These are phyloP conservation scores for Pithecia hirsuta DNA, from an alignment of 2,797 vertebrate species.

Conservation along the genomic window DNA sequence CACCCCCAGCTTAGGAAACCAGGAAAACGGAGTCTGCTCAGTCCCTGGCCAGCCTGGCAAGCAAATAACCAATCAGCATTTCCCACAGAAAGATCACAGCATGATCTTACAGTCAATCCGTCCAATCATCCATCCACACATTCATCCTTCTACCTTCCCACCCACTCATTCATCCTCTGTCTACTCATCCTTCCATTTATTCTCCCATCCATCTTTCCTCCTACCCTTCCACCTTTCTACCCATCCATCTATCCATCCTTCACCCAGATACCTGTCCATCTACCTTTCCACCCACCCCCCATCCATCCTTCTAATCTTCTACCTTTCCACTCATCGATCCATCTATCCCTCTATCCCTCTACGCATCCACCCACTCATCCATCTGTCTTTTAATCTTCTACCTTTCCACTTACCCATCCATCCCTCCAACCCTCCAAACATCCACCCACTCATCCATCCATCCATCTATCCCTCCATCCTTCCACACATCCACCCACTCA, in stretches of 20 bases:
- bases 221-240: not conserved
- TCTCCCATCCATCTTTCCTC: not conserved
- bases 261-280: not conserved
- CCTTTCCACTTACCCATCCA: no score
- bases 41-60: not conserved
- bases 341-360: no score
- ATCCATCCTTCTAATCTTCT: no score
- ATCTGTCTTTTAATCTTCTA: no score
- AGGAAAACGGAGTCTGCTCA: not conserved
- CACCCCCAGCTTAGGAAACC: not conserved
- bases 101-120: not conserved
- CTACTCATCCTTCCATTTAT: not conserved
- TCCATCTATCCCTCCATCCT: no score
- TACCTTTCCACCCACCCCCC: not conserved
- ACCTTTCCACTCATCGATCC: no score
- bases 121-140: not conserved
- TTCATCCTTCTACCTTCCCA: not conserved
- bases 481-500: no score
- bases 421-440: no score
- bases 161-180: not conserved
- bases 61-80: not conserved
- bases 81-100: not conserved
- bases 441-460: no score
- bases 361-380: no score
- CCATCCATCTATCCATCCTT: not conserved